Percentiles rank a stretch among this genome's conserved stretches.
Conservation (phyloP, 2,113 vertebrate species). For the Cebidichthys violaceus region DNA sequence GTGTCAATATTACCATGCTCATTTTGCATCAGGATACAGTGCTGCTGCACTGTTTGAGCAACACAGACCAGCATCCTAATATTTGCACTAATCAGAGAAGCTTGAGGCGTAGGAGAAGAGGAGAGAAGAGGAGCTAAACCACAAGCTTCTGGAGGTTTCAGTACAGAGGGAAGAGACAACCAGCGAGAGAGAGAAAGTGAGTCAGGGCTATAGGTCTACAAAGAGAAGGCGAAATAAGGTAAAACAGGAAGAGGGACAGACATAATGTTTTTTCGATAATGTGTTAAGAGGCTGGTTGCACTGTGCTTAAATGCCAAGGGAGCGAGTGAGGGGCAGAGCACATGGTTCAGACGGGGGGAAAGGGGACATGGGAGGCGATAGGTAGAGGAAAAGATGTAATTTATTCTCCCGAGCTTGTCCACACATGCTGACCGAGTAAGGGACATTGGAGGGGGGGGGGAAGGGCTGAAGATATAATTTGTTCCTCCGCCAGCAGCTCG, state of each 20-base stretch:
- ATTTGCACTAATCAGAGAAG: slow-evolving; percentile 5
- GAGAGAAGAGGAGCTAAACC: not conserved
- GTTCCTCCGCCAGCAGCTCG: slow-evolving; percentile 56
- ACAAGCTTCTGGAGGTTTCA: not conserved
- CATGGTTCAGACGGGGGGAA: slow-evolving; percentile 40
- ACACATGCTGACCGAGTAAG: slow-evolving; percentile 42
- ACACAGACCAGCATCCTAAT: slow-evolving; percentile 1
- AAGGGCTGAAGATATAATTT: slow-evolving; percentile 59
- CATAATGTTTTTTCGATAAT: slow-evolving; percentile 45
- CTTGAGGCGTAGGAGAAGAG: not conserved
- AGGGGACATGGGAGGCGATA: slow-evolving; percentile 43
- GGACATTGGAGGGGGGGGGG: not conserved
- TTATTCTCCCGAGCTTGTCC: slow-evolving; percentile 53
- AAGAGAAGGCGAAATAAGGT: slow-evolving; percentile 31
- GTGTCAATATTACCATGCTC: not conserved
- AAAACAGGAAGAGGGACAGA: slow-evolving; percentile 23
- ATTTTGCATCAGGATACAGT: not conserved
- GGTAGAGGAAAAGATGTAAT: slow-evolving; percentile 47
- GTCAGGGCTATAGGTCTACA: slow-evolving; percentile 18
- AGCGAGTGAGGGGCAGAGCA: slow-evolving; percentile 3
- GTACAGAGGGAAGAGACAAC: not conserved
- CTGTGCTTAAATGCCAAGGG: slow-evolving; percentile 28
- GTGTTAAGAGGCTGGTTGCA: slow-evolving; percentile 30
- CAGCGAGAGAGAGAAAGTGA: not conserved
- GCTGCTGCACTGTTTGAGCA: not conserved